A percentile compares a stretch with the other conserved stretches of the same genome.
These are phyloP conservation scores for Cyphomyrus plagiostoma DNA, from an alignment of 2,113 vertebrate species.

Conservation along the genomic window DNA sequence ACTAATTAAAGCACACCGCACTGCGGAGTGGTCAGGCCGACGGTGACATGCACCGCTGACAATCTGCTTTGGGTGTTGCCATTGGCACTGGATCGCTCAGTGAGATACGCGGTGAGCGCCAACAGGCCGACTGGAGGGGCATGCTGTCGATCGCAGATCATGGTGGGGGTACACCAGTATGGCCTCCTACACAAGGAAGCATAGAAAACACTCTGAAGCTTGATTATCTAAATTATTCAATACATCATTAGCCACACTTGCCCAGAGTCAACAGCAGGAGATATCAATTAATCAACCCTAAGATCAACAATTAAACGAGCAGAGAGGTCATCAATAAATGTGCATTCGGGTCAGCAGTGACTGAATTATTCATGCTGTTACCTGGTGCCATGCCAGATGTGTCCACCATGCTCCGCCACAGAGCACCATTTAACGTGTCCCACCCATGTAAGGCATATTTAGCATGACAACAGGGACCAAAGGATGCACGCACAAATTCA, in stretches of 20 bases:
- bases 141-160: background rate
- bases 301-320: constrained; percentile 11
- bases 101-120: background rate
- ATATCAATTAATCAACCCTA: constrained; percentile 36
- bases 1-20: background rate
- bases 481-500: background rate
- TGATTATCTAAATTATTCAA: constrained; percentile 44
- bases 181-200: background rate
- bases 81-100: background rate
- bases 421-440: background rate
- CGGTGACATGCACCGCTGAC: background rate
- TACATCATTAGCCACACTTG: constrained; percentile 40
- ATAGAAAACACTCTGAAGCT: background rate
- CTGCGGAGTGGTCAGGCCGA: background rate
- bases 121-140: background rate
- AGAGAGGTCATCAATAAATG: constrained; percentile 7
- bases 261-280: constrained; percentile 16
- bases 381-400: constrained; percentile 42
- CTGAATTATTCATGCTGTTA: constrained; percentile 62
- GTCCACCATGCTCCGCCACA: constrained; percentile 13
- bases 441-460: background rate
- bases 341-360: constrained; percentile 12
- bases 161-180: background rate
- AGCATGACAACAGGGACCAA: background rate
- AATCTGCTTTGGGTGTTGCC: background rate